Evolutionary conservation across 2,113 vertebrate genomes (phyloP).

Genomic region (Nipponia nippon): DNA sequence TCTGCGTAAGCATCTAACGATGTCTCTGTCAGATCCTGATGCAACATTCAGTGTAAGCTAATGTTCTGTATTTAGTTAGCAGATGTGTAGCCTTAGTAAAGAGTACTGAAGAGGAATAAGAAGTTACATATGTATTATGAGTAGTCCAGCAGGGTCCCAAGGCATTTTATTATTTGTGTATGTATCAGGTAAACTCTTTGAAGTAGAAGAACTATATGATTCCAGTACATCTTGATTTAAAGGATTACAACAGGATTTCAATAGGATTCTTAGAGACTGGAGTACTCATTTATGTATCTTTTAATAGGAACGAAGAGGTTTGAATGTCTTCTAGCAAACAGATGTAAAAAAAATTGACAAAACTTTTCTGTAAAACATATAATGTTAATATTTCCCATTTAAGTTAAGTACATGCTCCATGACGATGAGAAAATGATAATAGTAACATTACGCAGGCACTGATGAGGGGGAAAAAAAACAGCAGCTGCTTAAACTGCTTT

Average conservation of each 20-base stretch:
- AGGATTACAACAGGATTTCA: not conserved
- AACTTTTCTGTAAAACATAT: not conserved
- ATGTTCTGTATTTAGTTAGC: not conserved
- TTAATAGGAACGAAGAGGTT: not conserved
- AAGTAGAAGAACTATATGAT: not conserved
- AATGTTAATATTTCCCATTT: not conserved
- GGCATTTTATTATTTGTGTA: not conserved
- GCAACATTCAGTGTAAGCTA: slow-evolving; percentile 83
- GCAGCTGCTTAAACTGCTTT: not conserved
- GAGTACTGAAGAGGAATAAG: not conserved
- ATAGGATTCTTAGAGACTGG: not conserved
- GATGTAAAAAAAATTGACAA: not conserved
- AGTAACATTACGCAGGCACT: not conserved
- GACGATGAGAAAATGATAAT: not conserved
- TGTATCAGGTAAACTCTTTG: not conserved
- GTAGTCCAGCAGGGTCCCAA: not conserved
- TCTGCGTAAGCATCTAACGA: slow-evolving; percentile 81
- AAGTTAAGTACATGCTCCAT: not conserved
- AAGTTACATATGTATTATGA: not conserved
- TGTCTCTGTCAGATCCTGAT: slow-evolving; percentile 82
- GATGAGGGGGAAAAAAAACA: not conserved
- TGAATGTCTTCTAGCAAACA: not conserved
- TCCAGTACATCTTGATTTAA: not conserved
- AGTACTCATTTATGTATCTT: not conserved
- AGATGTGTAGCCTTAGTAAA: not conserved